Base-by-base conservation (phyloP, 2,113 vertebrate genomes). In the Phylloscopus trochiloides region DNA sequence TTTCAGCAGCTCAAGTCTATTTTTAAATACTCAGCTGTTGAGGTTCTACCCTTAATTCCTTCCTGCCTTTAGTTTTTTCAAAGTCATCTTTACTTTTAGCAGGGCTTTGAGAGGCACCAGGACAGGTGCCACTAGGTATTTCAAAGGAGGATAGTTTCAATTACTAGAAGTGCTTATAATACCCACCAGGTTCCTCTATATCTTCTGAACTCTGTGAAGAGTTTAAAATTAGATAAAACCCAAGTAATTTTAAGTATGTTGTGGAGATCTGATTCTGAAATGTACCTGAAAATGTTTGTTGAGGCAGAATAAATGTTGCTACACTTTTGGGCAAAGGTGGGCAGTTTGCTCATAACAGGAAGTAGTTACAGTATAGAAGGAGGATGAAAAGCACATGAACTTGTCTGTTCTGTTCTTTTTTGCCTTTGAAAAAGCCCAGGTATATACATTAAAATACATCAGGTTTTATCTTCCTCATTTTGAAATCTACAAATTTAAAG, bases 381-480 rank as follows among this genome's bases (percentile, higher is more conserved):
- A 68, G 24, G 26, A 38, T 61, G 51, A 50, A 68, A 66, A 68
- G 32, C 34, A 43, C 42, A 65, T 10, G 45, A 52, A 81, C 34
- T 92, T 91, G 50, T 14, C 9, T 79, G 77, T 88, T 79, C 52
- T 88, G 15, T 65, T 84, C 19, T 77, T 79, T 25, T 45, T 90
- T 90, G 62, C 36, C 40, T 82, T 97, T 86, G 42, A 87, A 92
- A 85, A 85, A 92, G 34, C 0, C 1, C 31, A 62, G 31, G 12
- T 72, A 22, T 61, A 75, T 29, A n/a, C 47, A 51, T 91, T 78
- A 94, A 82, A 82, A 75, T 85, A 45, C 50, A 63, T 48, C 25
- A 68, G 48, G 52, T 72, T 95, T 91, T 51, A 61, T 75, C 57
- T 61, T 78, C 19, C 28, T 81, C 36, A 9, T 63, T 94, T 89